Conservation (phyloP, 1,140 invertebrate species). For the Cyclina sinensis region DNA sequence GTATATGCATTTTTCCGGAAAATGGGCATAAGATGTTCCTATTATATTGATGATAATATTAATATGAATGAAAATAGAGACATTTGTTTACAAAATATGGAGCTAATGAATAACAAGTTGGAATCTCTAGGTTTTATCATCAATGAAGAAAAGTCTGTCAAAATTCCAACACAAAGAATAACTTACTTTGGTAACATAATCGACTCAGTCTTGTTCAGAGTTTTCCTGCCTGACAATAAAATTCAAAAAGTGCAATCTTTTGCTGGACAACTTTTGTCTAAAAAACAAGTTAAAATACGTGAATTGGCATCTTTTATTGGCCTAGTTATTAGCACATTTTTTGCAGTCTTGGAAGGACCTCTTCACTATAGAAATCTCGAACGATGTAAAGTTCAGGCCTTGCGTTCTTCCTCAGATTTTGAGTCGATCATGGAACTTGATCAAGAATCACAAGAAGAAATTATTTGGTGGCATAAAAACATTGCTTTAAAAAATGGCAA, state of each 20-base stretch:
- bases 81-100: conserved; percentile 22
- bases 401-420: not conserved
- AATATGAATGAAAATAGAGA: conserved; percentile 29
- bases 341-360: conserved; percentile 16
- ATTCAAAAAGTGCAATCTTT: not conserved
- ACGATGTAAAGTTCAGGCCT: conserved; percentile 8
- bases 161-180: conserved; percentile 26
- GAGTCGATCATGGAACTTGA: conserved; percentile 26
- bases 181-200: conserved; percentile 20
- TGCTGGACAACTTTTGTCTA: not conserved
- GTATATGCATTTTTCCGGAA: conserved; percentile 35
- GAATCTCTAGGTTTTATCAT: conserved; percentile 41
- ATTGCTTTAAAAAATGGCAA: conserved; percentile 43
- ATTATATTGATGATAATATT: conserved; percentile 30
- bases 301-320: conserved; percentile 50
- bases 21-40: conserved; percentile 40
- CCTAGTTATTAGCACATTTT: conserved; percentile 18
- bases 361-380: conserved; percentile 6
- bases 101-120: conserved; percentile 30
- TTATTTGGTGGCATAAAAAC: not conserved
- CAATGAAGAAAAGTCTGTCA: conserved; percentile 50
- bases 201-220: conserved; percentile 20
- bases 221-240: not conserved
- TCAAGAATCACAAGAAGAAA: not conserved
- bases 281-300: not conserved